These are phyloP conservation scores for Mustela nigripes DNA, from an alignment of 2,113 vertebrate genomes.

Conservation along the genomic window DNA sequence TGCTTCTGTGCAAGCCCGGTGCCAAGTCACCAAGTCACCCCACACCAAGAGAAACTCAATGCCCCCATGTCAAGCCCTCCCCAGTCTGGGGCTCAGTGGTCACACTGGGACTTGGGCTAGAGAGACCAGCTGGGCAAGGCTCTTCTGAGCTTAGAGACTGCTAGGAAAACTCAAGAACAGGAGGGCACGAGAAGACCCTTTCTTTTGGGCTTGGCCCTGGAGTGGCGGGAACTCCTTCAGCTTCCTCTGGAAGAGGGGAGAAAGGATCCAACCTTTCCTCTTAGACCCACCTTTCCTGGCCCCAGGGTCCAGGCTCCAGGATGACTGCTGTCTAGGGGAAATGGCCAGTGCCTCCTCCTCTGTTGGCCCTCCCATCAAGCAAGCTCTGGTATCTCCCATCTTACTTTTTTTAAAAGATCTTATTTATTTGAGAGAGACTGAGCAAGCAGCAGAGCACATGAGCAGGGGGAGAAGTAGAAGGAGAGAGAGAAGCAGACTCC, in stretches of 20 bases:
- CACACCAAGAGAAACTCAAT: neutral
- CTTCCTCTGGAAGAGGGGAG: neutral
- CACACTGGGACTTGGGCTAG: neutral
- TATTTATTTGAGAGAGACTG: neutral
- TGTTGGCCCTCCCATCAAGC: neutral
- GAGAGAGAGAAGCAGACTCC: neutral
- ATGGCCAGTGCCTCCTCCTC: accelerated
- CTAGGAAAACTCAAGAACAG: neutral
- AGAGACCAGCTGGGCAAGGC: accelerated
- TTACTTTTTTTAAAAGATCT: neutral
- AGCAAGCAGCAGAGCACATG: neutral
- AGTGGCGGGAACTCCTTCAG: neutral
- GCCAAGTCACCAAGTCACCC: neutral
- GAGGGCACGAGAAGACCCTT: accelerated
- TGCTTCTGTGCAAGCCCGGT: neutral
- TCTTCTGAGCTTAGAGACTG: neutral
- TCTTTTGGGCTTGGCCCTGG: neutral
- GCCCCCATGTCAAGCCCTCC: neutral
- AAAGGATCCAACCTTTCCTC: neutral
- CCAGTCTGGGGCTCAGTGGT: neutral
- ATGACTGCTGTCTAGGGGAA: neutral
- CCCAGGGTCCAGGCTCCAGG: neutral
- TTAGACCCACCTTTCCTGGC: neutral
- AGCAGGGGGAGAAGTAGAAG: neutral
- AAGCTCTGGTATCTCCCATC: too few species aligned